phyloP scores from a whole-genome alignment of 2,888 invertebrate genomes.

The Sinodicranocentrus sp. region DNA sequence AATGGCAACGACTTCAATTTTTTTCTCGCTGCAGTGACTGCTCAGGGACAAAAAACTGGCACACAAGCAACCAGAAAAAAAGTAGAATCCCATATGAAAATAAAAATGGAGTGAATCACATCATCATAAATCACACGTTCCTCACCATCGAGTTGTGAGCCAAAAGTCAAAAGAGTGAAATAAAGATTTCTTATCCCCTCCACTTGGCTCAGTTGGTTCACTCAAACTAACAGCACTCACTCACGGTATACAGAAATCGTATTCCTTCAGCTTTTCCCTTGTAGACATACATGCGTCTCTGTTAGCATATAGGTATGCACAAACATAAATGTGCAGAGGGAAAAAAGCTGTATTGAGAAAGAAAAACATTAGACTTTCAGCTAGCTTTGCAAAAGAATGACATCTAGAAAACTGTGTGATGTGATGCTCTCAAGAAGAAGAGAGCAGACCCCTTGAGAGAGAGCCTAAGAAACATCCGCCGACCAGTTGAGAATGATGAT shows the following conservation, averaged over 20 bases:
- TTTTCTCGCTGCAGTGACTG: too few relatives aligned
- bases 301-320: neutral
- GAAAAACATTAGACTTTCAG: slow-evolving; percentile 14
- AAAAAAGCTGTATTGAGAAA: slow-evolving; percentile 11
- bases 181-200: slow-evolving; percentile 58
- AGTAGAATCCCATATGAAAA: slow-evolving; percentile 2
- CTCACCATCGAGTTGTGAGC: slow-evolving; percentile 53
- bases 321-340: neutral
- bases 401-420: slow-evolving; percentile 10
- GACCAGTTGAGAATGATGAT: slow-evolving; percentile 19
- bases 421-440: slow-evolving; percentile 19
- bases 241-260: neutral
- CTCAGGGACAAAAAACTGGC: neutral
- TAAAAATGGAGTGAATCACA: slow-evolving; percentile 67
- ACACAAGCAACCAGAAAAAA: slow-evolving; percentile 2
- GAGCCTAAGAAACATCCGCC: neutral
- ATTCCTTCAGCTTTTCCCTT: slow-evolving; percentile 15
- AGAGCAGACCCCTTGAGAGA: slow-evolving; percentile 54
- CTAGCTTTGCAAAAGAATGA: slow-evolving; percentile 1
- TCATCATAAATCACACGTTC: slow-evolving; percentile 76
- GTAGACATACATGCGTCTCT: neutral
- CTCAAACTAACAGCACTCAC: slow-evolving; percentile 11
- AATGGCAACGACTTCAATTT: too few relatives aligned
- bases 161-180: slow-evolving; percentile 57
- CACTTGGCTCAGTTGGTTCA: neutral